Conservation (phyloP, 2,797 vertebrate species). For the Clarias pachynema region DNA sequence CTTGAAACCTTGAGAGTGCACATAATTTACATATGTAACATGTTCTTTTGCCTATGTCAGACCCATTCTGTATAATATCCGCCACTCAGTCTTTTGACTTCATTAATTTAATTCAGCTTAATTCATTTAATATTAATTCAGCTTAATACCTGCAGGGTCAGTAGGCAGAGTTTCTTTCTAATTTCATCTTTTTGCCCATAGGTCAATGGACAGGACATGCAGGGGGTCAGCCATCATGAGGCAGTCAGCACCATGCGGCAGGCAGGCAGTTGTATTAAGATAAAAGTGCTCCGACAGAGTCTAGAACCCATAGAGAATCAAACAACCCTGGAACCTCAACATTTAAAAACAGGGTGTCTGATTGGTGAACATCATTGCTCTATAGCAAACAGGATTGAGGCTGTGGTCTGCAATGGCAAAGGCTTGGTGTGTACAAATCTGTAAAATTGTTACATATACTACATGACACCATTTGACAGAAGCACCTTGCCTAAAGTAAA, state of each 20-base stretch:
- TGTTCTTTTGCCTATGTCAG: background rate
- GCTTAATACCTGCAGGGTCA: background rate
- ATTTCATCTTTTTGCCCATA: slow-evolving; percentile 46
- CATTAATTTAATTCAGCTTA: background rate
- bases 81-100: background rate
- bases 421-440: slow-evolving; percentile 62
- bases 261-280: slow-evolving; percentile 74
- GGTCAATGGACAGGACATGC: slow-evolving; percentile 76
- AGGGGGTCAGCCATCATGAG: slow-evolving; percentile 72
- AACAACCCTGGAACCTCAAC: slow-evolving; percentile 15
- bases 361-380: slow-evolving; percentile 33
- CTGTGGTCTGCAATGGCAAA: slow-evolving; percentile 72
- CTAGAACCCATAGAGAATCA: slow-evolving; percentile 31
- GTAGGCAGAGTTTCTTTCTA: background rate
- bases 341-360: slow-evolving; percentile 18
- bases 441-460: background rate
- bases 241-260: slow-evolving; percentile 74
- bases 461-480: background rate
- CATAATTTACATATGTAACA: background rate
- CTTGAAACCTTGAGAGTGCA: background rate
- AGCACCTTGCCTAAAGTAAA: no score
- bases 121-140: background rate
- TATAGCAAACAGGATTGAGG: slow-evolving; percentile 60
- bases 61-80: background rate
- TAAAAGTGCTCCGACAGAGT: slow-evolving; percentile 74